phyloP scores from a whole-genome alignment of 2,113 vertebrate species.

The Ginglymostoma cirratum region DNA sequence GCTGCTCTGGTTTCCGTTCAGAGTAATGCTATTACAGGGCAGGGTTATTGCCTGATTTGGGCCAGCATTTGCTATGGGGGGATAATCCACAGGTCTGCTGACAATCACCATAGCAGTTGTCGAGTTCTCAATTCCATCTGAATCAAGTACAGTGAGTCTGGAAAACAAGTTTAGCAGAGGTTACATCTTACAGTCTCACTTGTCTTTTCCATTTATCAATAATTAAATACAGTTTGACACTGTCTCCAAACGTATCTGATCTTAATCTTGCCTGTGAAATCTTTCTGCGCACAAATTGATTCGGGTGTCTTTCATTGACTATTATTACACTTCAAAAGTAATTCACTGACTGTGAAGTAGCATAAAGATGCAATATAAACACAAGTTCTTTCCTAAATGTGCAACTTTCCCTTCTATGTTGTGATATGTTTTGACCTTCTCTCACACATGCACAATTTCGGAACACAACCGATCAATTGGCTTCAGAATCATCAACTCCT shows the following conservation, averaged over 20 bases:
- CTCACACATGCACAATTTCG: not conserved
- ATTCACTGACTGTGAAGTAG: not conserved
- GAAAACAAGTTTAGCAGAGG: not conserved
- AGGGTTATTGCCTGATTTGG: constrained; percentile 61
- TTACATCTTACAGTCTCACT: not conserved
- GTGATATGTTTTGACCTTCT: not conserved
- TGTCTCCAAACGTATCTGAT: not conserved
- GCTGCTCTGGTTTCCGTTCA: constrained; percentile 67
- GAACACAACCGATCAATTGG: not conserved
- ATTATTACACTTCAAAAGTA: not conserved
- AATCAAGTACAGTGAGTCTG: constrained; percentile 66
- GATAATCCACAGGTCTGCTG: constrained; percentile 51
- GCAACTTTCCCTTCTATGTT: not conserved
- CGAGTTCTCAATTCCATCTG: constrained; percentile 60
- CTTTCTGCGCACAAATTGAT: not conserved
- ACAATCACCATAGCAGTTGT: constrained; percentile 56
- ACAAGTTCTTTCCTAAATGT: not conserved
- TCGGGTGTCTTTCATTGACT: not conserved
- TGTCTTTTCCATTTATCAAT: not conserved
- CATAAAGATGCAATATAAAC: not conserved
- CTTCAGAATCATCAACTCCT: not conserved
- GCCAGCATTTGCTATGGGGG: constrained; percentile 57
- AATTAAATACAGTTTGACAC: not conserved
- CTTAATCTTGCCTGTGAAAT: not conserved
- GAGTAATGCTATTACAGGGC: constrained; percentile 56